Base-by-base conservation (phyloP, 1,140 invertebrate genomes). In the Pachypeltis micranthus region DNA sequence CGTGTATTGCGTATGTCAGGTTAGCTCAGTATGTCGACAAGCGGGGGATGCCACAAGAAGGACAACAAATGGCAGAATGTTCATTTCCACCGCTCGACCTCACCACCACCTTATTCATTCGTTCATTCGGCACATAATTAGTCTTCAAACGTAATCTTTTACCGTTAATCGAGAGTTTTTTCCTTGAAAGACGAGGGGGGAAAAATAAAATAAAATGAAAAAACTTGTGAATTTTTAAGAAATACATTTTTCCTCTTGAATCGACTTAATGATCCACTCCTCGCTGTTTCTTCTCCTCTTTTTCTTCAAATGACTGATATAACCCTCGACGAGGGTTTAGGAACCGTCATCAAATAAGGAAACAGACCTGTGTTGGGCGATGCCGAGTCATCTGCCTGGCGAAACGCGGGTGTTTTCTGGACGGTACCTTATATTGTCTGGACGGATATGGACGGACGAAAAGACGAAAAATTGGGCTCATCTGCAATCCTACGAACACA, bases 1-100 rank as follows among this genome's bases (percentile, higher is more conserved):
- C 97, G 61, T 97, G 94, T 73, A 98, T 99, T 77, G 96, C 96
- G 23, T 99, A 99, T 74, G 87, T 99, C 56, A 84, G 95, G 72
- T 84, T 99, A 62, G 98, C 93, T 59, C 97, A 99, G 75, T 98
- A 89, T 75, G 89, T 98, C 76, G 96, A 99, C 79, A 96, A 94
- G 88, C 95, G 78, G 84, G 87, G 90, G 98, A 54, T 98, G 95
- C 94, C 93, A 97, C 76, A 92, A 93, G 76, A 86, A 88, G 72
- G 94, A 97, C 75, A 90, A 86, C 78, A 97, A 96, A 79, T 98
- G 95, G 95, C 92, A 93, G 73, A 93, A 93, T 76, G 91, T 97
- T 67, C 95, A 98, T 78, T 94, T 93, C 74, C 95, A 98, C 79
- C 86, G 93, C 39, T 85, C 83, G 16, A 65, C 69, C 25, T 69